Percentiles rank a stretch among this genome's conserved stretches.
These are phyloP conservation scores for Casuarius casuarius DNA, from an alignment of 2,113 vertebrate species.

Conservation along the genomic window DNA sequence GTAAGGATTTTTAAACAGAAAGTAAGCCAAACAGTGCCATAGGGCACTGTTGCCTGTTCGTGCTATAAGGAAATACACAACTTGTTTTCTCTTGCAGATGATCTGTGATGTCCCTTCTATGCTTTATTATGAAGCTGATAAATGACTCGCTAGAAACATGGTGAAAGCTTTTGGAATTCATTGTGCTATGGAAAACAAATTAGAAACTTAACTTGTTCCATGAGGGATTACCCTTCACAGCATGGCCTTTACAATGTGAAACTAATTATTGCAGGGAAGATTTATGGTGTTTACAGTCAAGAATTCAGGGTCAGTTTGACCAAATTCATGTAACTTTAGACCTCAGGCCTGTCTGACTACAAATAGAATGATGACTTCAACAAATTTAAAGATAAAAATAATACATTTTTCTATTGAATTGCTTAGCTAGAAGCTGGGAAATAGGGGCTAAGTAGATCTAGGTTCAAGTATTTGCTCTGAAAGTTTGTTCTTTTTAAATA, in stretches of 20 bases:
- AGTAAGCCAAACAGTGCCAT: background rate
- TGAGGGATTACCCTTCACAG: constrained; percentile 73
- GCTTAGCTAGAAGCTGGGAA: background rate
- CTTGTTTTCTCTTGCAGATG: constrained; percentile 26
- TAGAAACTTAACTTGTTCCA: constrained; percentile 71
- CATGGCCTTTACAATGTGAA: constrained; percentile 69
- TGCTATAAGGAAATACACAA: background rate
- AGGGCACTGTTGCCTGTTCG: background rate
- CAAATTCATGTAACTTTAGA: constrained; percentile 64
- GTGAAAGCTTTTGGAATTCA: constrained; percentile 72
- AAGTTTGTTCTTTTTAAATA: background rate
- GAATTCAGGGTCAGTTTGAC: constrained; percentile 73
- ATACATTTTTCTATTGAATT: background rate
- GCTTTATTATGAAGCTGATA: constrained; percentile 62
- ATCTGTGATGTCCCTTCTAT: constrained; percentile 44
- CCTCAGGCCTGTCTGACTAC: constrained; percentile 36
- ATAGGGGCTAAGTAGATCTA: background rate
- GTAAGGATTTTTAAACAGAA: background rate
- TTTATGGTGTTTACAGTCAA: constrained; percentile 73
- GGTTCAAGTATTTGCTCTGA: background rate
- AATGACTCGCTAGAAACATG: constrained; percentile 52
- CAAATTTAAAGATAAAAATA: constrained; percentile 35
- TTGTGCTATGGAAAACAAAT: constrained; percentile 69
- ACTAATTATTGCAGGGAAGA: constrained; percentile 71
- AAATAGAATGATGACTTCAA: background rate